Evolutionary conservation across 2,888 invertebrate genomes (phyloP), one percentile per base, ranked within the genome.

Genomic region (Lepidonotus clava): DNA sequence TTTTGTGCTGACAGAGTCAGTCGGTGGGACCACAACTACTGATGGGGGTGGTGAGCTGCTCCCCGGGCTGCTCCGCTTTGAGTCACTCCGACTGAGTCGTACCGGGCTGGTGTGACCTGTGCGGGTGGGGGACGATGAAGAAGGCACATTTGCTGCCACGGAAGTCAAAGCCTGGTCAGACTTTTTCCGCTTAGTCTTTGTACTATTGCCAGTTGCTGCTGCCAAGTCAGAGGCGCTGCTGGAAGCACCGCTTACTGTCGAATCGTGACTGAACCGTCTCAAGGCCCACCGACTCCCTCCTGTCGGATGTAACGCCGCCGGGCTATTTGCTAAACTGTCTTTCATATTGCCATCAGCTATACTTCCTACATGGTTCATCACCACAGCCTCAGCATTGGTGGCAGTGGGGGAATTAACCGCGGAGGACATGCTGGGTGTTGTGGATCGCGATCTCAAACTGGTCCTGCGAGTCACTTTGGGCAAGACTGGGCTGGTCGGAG

Each of bases 181-280:
- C n/a, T 71, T 71, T 18, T 24, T 34, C 6, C 71, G 36, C 38
- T 71, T 71, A 71, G 36, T 34, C 14, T 34, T 34, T 2, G 38
- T 80, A 5, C 6, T 6, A 11, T 6, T n/a, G n/a, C n/a, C 51
- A 14, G 11, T 51, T 51, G 51, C 51, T 51, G 14, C 51, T 51
- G 11, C 11, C 51, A 14, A 21, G 51, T 51, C 14, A 21, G 51
- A 11, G 51, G n/a, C n/a, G n/a, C 32, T 32, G 46, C 46, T 46
- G 46, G 32, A 32, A 5, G 80, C 0, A 11, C 24, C 24, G 28
- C 46, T 46, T n/a, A 51, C 28, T 5, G 41, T 32, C 1, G 80
- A 80, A 28, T 80, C 80, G 24, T 80, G 80, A n/a, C 80, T 80
- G 46, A 80, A 80, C 28, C 80, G 41, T 40, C 80, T 4, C 5